Evolutionary conservation across 2,113 vertebrate species (phyloP), one percentile per base, ranked within the genome.

Genomic region (Hemicordylus capensis): DNA sequence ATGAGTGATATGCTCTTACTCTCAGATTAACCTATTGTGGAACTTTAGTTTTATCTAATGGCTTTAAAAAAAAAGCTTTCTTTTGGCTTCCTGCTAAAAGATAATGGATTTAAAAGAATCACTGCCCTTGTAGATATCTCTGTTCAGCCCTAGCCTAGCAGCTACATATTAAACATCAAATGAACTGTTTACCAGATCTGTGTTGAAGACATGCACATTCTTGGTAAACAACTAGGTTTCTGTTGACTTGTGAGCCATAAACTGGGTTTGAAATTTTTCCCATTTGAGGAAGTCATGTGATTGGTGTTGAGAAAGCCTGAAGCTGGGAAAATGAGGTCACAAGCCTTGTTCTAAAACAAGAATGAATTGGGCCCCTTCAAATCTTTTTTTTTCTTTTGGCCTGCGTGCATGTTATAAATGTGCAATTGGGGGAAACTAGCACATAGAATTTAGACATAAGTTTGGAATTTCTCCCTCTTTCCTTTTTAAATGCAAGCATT

Each of bases 181-280:
- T 78, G 84, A 48, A 58, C 85, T 66, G 76, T 88, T 82, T 90
- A 86, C 80, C 84, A 88, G 22, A 88, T 48, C 70, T 87, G 0
- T 28, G 59, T 70, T 83, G 69, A 78, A 59, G 17, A 80, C 84
- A 63, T 48, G 6, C 11, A 26, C 87, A 44, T 44, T 64, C 42
- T 37, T 86, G 73, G 48, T 87, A 56, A 88, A 3, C 85, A 89
- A 26, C 44, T 24, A 85, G 42, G 14, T 74, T 88, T 72, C 82
- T 61, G 0, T 6, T 67, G 76, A 26, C 54, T 64, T 92, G 84
- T 88, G 44, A 78, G 74, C 4, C 85, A 59, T 61, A 70, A 66
- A 3, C 80, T 66, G 56, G 4, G 24, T 44, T 86, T 85, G 56
- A 59, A 46, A 28, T 83, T 83, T n/a, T 80, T 31, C 0, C 78